Evolutionary conservation across 2,888 invertebrate species (phyloP), one percentile per base, ranked within the genome.

Genomic region (Scaptomyza flava): DNA sequence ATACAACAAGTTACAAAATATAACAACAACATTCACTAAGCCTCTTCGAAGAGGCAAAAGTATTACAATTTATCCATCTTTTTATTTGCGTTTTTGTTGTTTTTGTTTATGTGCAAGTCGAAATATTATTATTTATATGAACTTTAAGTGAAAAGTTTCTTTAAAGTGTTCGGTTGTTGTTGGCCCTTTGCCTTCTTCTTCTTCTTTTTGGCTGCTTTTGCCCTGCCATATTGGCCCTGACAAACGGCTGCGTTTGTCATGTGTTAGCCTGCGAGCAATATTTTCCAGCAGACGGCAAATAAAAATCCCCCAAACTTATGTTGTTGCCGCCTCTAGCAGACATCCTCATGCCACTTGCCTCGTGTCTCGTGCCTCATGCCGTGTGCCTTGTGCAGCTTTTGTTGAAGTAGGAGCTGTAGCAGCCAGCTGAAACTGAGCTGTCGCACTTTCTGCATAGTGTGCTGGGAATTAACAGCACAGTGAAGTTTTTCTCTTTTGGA

Each of bases 301-400:
- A 84, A 89, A 84, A 84, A 89, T 89, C 87, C 87, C 89, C 79
- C 71, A 89, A 84, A 84, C 87, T 89, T 89, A 89, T 88, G 84
- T 83, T 86, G 72, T 81, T 62, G 62, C 85, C 79, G 62, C 50
- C 64, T 64, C 33, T 80, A 75, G 54, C 78, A 69, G 65, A 66
- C 81, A 69, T 56, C 58, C 68, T 59, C 67, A 67, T 43, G 65
- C 62, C 72, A 61, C 54, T 41, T 63, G 23, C 64, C 64, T 38
- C 30, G 48, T 58, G 51, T 62, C 78, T 56, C 53, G 43, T 27
- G 27, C 27, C 27, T 65, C 54, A 43, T 63, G 23, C 64, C 64
- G 34, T 30, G 54, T 58, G 54, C 65, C 78, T 59, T 57, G 46
- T 59, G 53, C 45, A 51, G 31, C 42, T 27, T 63, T 4, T 46